These are phyloP conservation scores for Hydrozoanthus tunicans DNA, from an alignment of 64 coral and sea anemone species.

Conservation along the genomic window DNA sequence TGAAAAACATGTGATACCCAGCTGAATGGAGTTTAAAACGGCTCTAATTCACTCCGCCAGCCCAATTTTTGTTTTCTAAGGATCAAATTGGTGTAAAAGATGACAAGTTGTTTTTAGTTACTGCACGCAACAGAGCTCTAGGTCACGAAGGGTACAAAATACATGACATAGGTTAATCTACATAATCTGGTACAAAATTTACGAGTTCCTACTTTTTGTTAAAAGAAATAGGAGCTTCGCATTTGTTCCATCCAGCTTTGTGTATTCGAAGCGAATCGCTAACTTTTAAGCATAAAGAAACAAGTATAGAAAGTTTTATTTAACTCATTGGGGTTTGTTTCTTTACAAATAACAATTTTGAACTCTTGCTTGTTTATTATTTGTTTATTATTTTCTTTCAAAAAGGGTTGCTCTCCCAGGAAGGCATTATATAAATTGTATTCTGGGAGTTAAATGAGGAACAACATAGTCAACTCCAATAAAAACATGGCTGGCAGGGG, in stretches of 20 bases:
- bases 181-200: slow-evolving; percentile 43
- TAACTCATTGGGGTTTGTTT: not conserved
- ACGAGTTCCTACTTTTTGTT: not conserved
- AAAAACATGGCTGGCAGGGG: slow-evolving; percentile 3
- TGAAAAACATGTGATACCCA: slow-evolving; percentile 46
- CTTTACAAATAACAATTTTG: slow-evolving; percentile 11
- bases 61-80: slow-evolving; percentile 46
- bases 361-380: slow-evolving; percentile 48
- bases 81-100: slow-evolving; percentile 45
- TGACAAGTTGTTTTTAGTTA: slow-evolving; percentile 24
- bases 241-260: not conserved
- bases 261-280: not conserved
- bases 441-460: slow-evolving; percentile 32
- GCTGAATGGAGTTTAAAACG: slow-evolving; percentile 9
- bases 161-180: slow-evolving; percentile 36
- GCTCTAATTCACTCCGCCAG: slow-evolving; percentile 11
- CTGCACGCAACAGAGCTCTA: slow-evolving; percentile 14
- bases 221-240: not conserved
- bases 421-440: slow-evolving; percentile 44
- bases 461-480: slow-evolving; percentile 28
- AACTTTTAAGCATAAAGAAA: no score
- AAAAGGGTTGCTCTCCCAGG: slow-evolving; percentile 48
- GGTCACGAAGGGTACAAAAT: slow-evolving; percentile 23
- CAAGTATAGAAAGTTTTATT: no score
- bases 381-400: slow-evolving; percentile 39